Evolutionary conservation across 2,888 invertebrate species (phyloP).

Genomic region (Julus scanicus): DNA sequence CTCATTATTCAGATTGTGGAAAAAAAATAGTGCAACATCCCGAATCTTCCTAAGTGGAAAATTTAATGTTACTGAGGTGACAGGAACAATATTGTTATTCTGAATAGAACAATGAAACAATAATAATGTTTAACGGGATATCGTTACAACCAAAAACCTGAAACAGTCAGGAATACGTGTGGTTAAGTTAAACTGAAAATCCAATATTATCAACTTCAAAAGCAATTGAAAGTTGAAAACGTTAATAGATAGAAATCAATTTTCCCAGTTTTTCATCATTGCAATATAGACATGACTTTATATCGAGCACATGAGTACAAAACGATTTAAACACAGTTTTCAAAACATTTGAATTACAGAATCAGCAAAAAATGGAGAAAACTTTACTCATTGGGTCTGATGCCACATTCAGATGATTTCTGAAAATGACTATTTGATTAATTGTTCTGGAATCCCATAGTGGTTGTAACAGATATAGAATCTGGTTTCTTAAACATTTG

Average conservation of each 20-base stretch:
- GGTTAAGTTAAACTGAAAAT: neutral
- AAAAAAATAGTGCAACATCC: conserved; percentile 12
- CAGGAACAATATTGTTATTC: conserved; percentile 23
- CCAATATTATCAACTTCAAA: neutral
- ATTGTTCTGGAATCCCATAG: no score
- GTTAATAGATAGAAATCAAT: neutral
- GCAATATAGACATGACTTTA: no score
- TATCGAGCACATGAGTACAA: neutral
- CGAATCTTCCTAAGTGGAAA: conserved; percentile 37
- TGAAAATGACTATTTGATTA: no score
- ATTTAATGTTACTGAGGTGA: neutral
- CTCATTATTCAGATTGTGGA: neutral
- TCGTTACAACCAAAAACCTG: neutral
- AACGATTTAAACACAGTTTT: no score
- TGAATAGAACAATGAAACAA: conserved; percentile 5
- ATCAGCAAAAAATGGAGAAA: no score
- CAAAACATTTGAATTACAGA: no score
- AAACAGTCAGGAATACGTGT: neutral
- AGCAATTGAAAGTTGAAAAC: neutral
- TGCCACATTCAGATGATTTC: no score
- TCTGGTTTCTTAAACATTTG: no score
- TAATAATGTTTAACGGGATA: neutral
- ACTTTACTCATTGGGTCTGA: no score
- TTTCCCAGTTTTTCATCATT: neutral
- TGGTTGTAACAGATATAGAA: no score